phyloP scores from a whole-genome alignment of 2,888 invertebrate species.

The Cremastobaeus sp. region DNA sequence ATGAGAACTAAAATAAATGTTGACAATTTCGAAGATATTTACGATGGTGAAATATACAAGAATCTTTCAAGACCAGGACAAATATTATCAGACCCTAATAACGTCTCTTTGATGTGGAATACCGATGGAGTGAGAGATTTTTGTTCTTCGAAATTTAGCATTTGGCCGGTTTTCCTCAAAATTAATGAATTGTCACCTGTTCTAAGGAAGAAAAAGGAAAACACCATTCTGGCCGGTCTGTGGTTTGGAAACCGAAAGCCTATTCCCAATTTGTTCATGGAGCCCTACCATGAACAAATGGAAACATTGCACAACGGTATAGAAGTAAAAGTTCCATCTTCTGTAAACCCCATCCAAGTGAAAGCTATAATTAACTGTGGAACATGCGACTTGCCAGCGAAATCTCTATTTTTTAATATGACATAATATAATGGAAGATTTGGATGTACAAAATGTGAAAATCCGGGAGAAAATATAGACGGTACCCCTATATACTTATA shows the following conservation, averaged over 20 bases:
- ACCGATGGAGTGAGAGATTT: neutral
- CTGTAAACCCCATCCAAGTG: no score
- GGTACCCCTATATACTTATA: neutral
- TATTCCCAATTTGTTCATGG: neutral
- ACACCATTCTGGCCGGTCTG: neutral
- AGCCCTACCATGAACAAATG: neutral
- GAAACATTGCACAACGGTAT: no score
- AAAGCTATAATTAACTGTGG: neutral
- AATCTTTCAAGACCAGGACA: neutral
- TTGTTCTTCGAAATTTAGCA: neutral
- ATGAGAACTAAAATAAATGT: constrained; percentile 14
- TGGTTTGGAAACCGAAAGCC: no score
- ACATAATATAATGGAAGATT: neutral
- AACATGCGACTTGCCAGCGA: neutral
- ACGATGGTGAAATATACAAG: neutral
- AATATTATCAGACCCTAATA: neutral
- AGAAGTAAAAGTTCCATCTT: no score
- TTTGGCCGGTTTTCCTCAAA: neutral
- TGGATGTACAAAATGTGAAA: neutral
- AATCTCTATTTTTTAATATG: neutral
- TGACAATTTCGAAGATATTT: neutral
- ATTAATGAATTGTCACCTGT: neutral
- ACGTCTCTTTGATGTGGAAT: no score
- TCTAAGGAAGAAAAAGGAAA: neutral
- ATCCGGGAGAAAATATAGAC: neutral